Conservation (phyloP, 2,113 vertebrate species). For the Balaenoptera acutorostrata region DNA sequence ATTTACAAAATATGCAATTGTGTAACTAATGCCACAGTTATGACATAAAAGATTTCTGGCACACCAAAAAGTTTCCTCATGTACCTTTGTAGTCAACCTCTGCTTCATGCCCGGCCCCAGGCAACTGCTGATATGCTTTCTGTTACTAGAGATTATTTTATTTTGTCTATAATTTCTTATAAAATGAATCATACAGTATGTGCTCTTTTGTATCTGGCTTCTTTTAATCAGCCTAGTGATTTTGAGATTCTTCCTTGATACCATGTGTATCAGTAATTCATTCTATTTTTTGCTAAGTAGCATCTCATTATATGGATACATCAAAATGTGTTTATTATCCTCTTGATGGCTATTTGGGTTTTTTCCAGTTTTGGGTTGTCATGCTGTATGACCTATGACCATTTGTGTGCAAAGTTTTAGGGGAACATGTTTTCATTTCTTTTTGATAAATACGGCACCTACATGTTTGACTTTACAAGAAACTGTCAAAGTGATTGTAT, state of each 20-base stretch:
- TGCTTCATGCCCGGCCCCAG: not conserved
- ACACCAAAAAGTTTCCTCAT: not conserved
- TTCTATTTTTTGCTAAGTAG: not conserved
- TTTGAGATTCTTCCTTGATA: not conserved
- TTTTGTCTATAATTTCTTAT: not conserved
- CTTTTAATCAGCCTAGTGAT: not conserved
- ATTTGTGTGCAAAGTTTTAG: not conserved
- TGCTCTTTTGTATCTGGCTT: not conserved
- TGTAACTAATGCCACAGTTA: not conserved
- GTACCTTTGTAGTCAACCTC: not conserved
- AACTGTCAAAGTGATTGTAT: not conserved
- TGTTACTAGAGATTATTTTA: not conserved
- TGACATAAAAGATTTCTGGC: not conserved
- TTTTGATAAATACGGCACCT: slow-evolving; percentile 6
- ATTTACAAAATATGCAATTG: not conserved
- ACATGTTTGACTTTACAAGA: not conserved
- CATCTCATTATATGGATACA: not conserved
- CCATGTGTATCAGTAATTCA: not conserved
- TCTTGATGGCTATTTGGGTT: not conserved
- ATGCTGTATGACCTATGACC: not conserved
- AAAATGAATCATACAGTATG: not conserved
- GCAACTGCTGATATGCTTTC: not conserved
- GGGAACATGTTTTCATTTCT: not conserved
- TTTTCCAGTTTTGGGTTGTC: not conserved
- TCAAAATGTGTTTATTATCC: not conserved